Conservation (phyloP, 2,888 invertebrate genomes). For the Andrena marginata region DNA sequence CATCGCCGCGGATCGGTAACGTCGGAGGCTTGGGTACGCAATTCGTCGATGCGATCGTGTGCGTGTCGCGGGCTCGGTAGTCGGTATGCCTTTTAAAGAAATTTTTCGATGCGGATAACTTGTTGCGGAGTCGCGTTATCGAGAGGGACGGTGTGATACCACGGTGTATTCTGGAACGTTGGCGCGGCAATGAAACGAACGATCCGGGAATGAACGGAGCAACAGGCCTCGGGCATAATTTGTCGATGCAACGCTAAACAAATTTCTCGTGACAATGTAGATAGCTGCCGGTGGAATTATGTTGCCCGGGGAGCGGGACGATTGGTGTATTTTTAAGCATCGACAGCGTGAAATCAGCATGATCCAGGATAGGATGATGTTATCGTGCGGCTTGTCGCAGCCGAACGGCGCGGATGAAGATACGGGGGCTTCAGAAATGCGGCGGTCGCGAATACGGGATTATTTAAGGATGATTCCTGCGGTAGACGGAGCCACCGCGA, state of each 20-base stretch:
- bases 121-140: not conserved
- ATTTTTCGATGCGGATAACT: not conserved
- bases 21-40: not conserved
- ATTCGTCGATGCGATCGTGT: constrained; percentile 8
- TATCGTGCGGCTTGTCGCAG: not conserved
- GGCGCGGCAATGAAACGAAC: not conserved
- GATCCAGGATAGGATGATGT: not conserved
- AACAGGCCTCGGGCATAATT: not conserved
- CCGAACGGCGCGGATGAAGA: not conserved
- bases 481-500: constrained; percentile 52
- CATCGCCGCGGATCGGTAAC: not conserved
- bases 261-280: constrained; percentile 29
- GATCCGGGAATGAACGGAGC: not conserved
- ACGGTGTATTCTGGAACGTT: not conserved
- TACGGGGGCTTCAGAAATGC: not conserved
- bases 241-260: not conserved
- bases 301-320: not conserved
- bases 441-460: constrained; percentile 38
- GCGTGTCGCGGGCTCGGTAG: not conserved
- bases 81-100: not conserved
- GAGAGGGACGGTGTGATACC: not conserved
- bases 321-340: not conserved
- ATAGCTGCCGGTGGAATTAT: constrained; percentile 8
- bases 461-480: constrained; percentile 53
- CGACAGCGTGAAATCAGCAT: not conserved